A percentile compares a stretch with the other conserved stretches of the same genome.
Conservation (phyloP, 2,797 vertebrate genomes). For the Platalea minor region DNA sequence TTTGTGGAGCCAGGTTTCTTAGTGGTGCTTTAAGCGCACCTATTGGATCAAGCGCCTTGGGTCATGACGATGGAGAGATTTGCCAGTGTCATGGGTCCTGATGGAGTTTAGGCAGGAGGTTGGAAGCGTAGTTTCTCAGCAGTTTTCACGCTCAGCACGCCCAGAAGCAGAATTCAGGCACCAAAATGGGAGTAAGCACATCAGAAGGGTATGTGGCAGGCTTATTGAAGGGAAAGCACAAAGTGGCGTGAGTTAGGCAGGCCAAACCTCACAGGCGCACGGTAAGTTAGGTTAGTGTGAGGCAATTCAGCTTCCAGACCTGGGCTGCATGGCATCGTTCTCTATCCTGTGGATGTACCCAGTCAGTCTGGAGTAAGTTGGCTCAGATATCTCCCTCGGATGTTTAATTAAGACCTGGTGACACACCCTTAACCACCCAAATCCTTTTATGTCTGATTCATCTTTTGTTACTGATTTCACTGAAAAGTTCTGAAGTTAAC, state of each 20-base stretch:
- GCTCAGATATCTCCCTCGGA: slow-evolving; percentile 53
- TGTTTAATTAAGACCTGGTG: slow-evolving; percentile 61
- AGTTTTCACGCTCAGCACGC: background rate
- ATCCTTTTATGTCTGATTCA: slow-evolving; percentile 69
- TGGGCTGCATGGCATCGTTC: background rate
- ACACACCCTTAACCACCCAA: slow-evolving; percentile 60
- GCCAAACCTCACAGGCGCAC: background rate
- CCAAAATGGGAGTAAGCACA: background rate
- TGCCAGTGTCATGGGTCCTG: background rate
- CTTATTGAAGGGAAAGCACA: background rate
- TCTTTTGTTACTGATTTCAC: slow-evolving; percentile 63
- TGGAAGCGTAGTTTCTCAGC: background rate
- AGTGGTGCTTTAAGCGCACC: background rate
- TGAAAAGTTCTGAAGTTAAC: slow-evolving; percentile 55
- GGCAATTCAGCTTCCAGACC: background rate
- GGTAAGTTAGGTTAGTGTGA: background rate
- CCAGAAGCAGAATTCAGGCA: background rate
- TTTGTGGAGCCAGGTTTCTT: background rate
- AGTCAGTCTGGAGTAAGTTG: background rate
- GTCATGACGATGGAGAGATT: background rate
- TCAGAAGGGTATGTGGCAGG: background rate
- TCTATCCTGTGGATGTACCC: background rate
- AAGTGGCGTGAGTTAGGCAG: background rate
- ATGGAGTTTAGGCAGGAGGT: background rate
- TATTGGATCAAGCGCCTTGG: background rate